A percentile compares a stretch with the other conserved stretches of the same genome.
These are phyloP conservation scores for Tachystola acroxantha DNA, from an alignment of 2,888 invertebrate species.

Conservation along the genomic window DNA sequence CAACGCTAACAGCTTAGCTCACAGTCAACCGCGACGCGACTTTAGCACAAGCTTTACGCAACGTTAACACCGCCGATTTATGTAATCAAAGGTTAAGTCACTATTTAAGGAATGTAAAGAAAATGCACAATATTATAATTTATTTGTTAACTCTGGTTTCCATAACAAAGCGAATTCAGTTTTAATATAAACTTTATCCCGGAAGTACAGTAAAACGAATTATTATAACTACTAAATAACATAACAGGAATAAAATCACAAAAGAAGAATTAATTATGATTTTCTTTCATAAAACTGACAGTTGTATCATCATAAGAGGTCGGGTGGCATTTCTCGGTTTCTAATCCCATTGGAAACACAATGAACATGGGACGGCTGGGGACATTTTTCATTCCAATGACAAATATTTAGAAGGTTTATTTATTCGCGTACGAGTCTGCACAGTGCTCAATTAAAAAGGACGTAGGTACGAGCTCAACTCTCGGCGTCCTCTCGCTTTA, in stretches of 20 bases:
- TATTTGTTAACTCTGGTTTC: too few species aligned
- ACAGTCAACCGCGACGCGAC: conserved; percentile 48
- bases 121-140: background rate
- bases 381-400: conserved; percentile 72
- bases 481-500: conserved; percentile 49
- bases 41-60: conserved; percentile 41
- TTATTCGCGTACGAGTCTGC: conserved; percentile 60
- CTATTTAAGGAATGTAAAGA: background rate
- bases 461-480: conserved; percentile 41
- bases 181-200: too few species aligned
- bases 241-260: too few species aligned
- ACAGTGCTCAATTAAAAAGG: conserved; percentile 60
- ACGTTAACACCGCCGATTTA: conserved; percentile 36
- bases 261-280: conserved; percentile 50
- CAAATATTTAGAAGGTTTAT: conserved; percentile 76
- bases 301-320: conserved; percentile 49
- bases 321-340: conserved; percentile 66
- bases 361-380: conserved; percentile 48
- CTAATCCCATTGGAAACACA: conserved; percentile 70
- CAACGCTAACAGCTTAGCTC: conserved; percentile 40
- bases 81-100: conserved; percentile 42
- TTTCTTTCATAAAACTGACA: conserved; percentile 39
- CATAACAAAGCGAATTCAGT: too few species aligned
- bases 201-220: too few species aligned
- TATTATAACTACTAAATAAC: too few species aligned